Conservation (phyloP, 2,113 vertebrate genomes). For the Isurus oxyrinchus region DNA sequence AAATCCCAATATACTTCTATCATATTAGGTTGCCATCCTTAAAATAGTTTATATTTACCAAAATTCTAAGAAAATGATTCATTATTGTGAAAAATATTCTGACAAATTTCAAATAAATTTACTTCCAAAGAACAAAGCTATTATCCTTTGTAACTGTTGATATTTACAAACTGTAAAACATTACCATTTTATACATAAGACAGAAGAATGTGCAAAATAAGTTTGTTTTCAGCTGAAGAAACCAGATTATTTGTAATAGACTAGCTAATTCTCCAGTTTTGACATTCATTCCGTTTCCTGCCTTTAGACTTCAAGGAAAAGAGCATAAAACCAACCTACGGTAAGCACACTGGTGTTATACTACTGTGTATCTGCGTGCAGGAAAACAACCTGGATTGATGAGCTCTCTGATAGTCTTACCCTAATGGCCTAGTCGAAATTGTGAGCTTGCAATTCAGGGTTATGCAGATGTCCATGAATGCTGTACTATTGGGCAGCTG, state of each 20-base stretch:
- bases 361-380: background rate
- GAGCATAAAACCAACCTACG: background rate
- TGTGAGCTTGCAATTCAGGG: background rate
- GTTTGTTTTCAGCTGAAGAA: background rate
- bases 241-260: background rate
- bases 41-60: background rate
- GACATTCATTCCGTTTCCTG: background rate
- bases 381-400: background rate
- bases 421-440: background rate
- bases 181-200: background rate
- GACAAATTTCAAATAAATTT: background rate
- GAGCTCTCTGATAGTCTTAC: too few species aligned
- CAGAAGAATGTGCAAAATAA: background rate
- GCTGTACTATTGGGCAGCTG: background rate
- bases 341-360: background rate
- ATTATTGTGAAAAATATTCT: background rate
- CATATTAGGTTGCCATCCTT: background rate
- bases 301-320: background rate
- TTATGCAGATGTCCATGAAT: background rate
- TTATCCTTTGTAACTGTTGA: background rate
- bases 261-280: background rate
- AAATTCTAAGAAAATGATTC: background rate
- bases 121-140: background rate
- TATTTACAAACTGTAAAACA: background rate
- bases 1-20: background rate